phyloP scores from a whole-genome alignment of 2,888 invertebrate species.

The Drosophila birchii region DNA sequence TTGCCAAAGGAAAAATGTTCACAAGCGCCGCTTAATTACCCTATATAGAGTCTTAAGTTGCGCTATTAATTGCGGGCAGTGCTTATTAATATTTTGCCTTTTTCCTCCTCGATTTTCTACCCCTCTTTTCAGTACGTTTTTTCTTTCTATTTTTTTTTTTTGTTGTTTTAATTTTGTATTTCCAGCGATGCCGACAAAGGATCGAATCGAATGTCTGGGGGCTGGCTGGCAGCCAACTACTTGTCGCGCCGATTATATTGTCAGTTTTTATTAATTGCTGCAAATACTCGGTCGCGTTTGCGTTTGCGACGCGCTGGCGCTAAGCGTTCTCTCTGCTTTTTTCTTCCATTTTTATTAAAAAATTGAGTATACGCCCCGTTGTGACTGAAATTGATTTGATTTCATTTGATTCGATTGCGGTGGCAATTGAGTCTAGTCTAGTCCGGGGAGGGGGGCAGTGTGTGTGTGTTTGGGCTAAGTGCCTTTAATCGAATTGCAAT shows the following conservation, averaged over 20 bases:
- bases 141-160: constrained; percentile 27
- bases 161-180: too few species aligned
- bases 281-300: constrained; percentile 64
- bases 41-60: constrained; percentile 81
- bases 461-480: constrained; percentile 11
- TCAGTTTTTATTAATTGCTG: constrained; percentile 83
- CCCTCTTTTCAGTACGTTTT: constrained; percentile 2
- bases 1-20: constrained; percentile 76
- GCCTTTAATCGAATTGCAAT: constrained; percentile 54
- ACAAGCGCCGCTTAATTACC: constrained; percentile 81
- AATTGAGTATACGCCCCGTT: constrained; percentile 75
- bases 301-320: constrained; percentile 64
- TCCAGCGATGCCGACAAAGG: constrained; percentile 71
- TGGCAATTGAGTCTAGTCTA: constrained; percentile 25
- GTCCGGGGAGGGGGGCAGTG: neutral
- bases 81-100: constrained; percentile 78
- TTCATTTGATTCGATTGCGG: constrained; percentile 52
- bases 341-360: constrained; percentile 38
- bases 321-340: constrained; percentile 45
- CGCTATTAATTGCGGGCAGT: constrained; percentile 82
- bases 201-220: constrained; percentile 58
- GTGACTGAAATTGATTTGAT: constrained; percentile 72
- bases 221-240: constrained; percentile 79
- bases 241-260: constrained; percentile 83
- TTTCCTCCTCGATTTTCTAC: constrained; percentile 14